Conservation (phyloP, 2,797 vertebrate species). For the Coregonus ussuriensis region DNA sequence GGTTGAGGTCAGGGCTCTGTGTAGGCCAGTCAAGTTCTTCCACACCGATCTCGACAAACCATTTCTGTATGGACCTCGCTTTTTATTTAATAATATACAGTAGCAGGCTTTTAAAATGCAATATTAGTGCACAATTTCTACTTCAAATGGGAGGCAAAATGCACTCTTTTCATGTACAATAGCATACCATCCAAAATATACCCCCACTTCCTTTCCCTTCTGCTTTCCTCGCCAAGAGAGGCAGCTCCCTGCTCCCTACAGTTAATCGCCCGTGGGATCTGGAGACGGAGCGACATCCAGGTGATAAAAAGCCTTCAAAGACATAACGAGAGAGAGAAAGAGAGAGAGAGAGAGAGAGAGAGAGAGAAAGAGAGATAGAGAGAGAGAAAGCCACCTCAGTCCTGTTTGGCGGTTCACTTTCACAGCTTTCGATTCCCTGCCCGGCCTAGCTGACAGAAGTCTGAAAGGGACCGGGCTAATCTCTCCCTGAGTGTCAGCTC, state of each 20-base stretch:
- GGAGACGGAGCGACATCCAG: neutral
- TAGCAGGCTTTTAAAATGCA: too few relatives aligned
- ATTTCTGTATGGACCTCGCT: too few relatives aligned
- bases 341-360: neutral
- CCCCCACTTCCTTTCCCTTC: neutral
- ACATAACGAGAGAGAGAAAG: neutral
- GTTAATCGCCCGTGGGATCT: constrained; percentile 4
- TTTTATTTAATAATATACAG: too few relatives aligned
- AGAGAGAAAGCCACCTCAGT: neutral
- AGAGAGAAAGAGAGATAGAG: neutral
- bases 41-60: too few relatives aligned
- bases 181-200: neutral
- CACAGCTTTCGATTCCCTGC: constrained; percentile 50
- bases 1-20: too few relatives aligned
- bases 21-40: too few relatives aligned
- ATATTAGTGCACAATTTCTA: too few relatives aligned
- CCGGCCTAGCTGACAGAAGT: constrained; percentile 62
- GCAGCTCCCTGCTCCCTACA: neutral
- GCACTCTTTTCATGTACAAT: neutral
- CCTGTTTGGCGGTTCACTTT: constrained; percentile 29
- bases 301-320: neutral
- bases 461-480: constrained; percentile 66
- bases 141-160: too few relatives aligned
- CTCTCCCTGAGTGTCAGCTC: constrained; percentile 69
- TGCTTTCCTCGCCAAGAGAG: neutral